Conservation (phyloP, 2,113 vertebrate genomes). For the Notiomystis cincta region DNA sequence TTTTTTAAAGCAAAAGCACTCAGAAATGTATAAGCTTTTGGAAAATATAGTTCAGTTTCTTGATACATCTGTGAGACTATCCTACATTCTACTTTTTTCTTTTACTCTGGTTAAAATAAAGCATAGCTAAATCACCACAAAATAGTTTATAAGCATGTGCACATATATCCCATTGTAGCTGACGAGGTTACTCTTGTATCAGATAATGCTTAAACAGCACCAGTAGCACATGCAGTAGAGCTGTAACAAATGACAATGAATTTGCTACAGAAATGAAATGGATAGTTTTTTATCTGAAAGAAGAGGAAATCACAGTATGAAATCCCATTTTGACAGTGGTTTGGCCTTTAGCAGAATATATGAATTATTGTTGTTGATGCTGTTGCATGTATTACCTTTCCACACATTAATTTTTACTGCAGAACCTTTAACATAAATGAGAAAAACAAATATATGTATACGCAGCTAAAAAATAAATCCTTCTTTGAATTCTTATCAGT, state of each 20-base stretch:
- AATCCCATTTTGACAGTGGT: not conserved
- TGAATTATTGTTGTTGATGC: not conserved
- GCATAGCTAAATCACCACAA: not conserved
- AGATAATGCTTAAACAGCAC: slow-evolving; percentile 1
- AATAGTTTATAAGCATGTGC: not conserved
- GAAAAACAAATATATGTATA: not conserved
- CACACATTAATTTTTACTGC: not conserved
- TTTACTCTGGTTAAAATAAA: not conserved
- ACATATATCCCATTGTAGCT: not conserved
- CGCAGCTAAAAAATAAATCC: not conserved
- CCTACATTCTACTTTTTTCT: not conserved
- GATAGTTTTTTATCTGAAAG: not conserved
- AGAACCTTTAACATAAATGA: not conserved
- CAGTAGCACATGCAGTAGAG: not conserved
- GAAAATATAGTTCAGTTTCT: not conserved
- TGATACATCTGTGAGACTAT: not conserved
- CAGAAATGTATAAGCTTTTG: not conserved
- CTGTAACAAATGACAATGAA: not conserved
- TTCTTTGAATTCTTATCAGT: not conserved
- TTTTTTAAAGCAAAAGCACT: not conserved
- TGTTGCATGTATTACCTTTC: not conserved
- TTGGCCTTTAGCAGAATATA: slow-evolving; percentile 7
- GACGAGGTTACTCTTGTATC: not conserved
- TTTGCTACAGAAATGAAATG: not conserved
- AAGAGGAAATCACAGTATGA: not conserved